Evolutionary conservation across 2,113 vertebrate species (phyloP).

Genomic region (Seriola quinqueradiata): DNA sequence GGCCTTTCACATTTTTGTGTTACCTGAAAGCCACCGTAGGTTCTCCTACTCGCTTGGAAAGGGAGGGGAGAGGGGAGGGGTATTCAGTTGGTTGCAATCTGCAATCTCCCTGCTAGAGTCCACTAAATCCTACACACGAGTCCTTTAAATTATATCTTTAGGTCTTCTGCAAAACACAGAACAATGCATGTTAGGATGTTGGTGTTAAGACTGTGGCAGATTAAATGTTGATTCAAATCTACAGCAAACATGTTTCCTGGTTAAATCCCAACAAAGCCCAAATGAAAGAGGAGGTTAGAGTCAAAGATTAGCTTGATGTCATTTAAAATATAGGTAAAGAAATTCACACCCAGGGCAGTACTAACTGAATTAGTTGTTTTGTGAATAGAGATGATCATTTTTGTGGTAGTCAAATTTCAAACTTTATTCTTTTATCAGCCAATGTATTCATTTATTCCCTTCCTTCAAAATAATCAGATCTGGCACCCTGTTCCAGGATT

Average conservation of each 20-base stretch:
- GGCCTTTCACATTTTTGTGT: too few species aligned
- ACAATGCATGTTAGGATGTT: background rate
- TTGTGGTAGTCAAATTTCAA: constrained; percentile 14
- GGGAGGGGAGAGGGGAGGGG: too few species aligned
- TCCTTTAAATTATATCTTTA: background rate
- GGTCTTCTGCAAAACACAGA: background rate
- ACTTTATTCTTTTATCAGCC: constrained; percentile 14
- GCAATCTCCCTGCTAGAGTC: too few species aligned
- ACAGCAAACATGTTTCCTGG: constrained; percentile 14
- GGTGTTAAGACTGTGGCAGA: constrained; percentile 16
- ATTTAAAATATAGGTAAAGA: constrained; percentile 5
- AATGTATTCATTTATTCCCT: constrained; percentile 26
- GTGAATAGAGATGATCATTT: constrained; percentile 8
- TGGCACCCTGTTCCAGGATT: background rate
- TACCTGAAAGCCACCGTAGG: too few species aligned
- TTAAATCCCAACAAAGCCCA: constrained; percentile 23
- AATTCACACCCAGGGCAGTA: constrained; percentile 59
- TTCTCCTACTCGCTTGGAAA: too few species aligned
- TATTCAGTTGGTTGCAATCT: too few species aligned
- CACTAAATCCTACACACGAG: too few species aligned
- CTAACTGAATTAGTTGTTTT: constrained; percentile 39
- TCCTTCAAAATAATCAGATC: constrained; percentile 34
- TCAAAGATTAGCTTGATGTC: constrained; percentile 30
- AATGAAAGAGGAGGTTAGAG: constrained; percentile 1
- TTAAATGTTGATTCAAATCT: constrained; percentile 10